Conservation (phyloP, 2,797 vertebrate genomes). For the Dicrostonyx torquatus region DNA sequence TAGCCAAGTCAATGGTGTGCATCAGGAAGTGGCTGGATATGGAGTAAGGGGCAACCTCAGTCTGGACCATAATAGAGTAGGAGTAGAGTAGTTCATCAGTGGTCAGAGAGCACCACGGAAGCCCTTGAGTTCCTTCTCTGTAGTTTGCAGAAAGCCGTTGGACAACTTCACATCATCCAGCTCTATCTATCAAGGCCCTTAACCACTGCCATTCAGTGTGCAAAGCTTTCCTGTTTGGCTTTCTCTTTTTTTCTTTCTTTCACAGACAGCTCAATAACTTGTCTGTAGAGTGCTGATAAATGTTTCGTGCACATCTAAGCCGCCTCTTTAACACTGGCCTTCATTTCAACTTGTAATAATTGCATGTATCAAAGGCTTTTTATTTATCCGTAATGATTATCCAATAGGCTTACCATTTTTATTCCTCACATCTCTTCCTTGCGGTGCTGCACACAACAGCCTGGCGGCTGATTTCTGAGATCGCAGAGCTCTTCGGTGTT, state of each 20-base stretch:
- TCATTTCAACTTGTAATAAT: constrained; percentile 84
- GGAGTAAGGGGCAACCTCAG: constrained; percentile 84
- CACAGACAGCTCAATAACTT: constrained; percentile 91
- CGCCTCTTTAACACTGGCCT: constrained; percentile 86
- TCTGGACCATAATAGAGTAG: constrained; percentile 86
- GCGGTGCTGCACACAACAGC: constrained; percentile 48
- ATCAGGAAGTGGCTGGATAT: constrained; percentile 84
- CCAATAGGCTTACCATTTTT: constrained; percentile 64
- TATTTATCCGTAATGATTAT: constrained; percentile 81
- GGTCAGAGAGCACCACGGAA: constrained; percentile 87
- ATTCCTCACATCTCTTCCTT: constrained; percentile 68
- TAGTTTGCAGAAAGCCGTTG: constrained; percentile 87
- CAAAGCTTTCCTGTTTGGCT: constrained; percentile 90
- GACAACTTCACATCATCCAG: constrained; percentile 88
- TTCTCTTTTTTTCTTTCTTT: constrained; percentile 68
- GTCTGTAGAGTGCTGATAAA: constrained; percentile 89
- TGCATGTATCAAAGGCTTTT: constrained; percentile 82
- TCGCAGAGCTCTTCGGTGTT: constrained; percentile 34
- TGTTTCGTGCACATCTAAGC: constrained; percentile 85
- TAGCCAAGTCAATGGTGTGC: constrained; percentile 81
- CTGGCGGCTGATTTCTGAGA: constrained; percentile 60
- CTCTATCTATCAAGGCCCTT: constrained; percentile 89
- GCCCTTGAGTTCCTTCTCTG: constrained; percentile 88
- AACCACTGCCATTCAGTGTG: constrained; percentile 84
- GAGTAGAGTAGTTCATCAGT: constrained; percentile 89